Base-by-base conservation (phyloP, 2,797 vertebrate genomes). In the Molossus alvarezi region DNA sequence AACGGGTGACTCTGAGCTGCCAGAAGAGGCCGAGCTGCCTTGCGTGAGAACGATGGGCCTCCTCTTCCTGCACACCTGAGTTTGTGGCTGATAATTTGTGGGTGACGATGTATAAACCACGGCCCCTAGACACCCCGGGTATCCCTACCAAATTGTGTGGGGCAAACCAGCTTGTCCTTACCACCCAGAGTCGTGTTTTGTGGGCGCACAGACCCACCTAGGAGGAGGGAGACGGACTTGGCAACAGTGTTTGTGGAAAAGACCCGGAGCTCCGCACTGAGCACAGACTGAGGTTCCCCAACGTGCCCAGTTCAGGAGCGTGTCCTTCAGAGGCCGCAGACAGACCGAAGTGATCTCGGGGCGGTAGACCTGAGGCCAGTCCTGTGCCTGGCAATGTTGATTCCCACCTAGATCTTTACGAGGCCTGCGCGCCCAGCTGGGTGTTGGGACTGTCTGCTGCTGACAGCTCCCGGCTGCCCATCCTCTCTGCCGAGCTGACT, bases 31-130 rank as follows among this genome's bases (percentile, higher is more conserved):
- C 51, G 12, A 81, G 33, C 65, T 72, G 11, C 57, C 51, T 80
- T 33, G 29, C 41, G 9, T 33, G 45, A 88, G 60, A 71, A 55
- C 29, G 20, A 11, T 14, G 29, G 60, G 51, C n/a, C 29, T 67
- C 33, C 37, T 51, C 29, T 1, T 62, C 33, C 20, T 48, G 17
- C n/a, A 75, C 20, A n/a, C 23, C 86, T 41, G 62, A 85, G 29
- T 73, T 58, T 29, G 20, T 62, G 48, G 51, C 77, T 81, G 81
- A 29, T 80, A 77, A 37, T 64, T 48, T 73, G 41, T 94, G n/a
- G 29, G 17, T 33, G 12, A 6, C 3, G 9, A 53, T 80, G 4
- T 79, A 64, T 69, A 75, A 76, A 41, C 11, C 25, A 64, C 27
- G 81, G 71, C 3, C 33, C 75, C 53, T 18, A n/a, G 57, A 71